A percentile compares a stretch with the other conserved stretches of the same genome.
phyloP scores from a whole-genome alignment of 2,888 invertebrate genomes.

The Glyphotaelius pellucidus region DNA sequence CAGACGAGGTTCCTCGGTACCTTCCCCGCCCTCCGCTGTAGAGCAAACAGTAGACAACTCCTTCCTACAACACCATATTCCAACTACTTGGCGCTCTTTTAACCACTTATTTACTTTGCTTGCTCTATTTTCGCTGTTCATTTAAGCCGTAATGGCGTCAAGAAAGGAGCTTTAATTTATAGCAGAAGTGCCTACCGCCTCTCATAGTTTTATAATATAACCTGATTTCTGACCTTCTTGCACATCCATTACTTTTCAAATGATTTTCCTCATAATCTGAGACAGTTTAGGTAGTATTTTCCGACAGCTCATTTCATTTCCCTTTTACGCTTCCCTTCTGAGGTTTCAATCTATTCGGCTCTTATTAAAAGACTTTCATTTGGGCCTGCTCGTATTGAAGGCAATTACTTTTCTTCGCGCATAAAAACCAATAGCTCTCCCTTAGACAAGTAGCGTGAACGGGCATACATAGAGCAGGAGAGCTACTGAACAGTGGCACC shows the following conservation, averaged over 20 bases:
- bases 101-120: conserved; percentile 28
- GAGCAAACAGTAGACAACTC: neutral
- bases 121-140: conserved; percentile 24
- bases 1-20: conserved; percentile 58
- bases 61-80: conserved; percentile 39
- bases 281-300: neutral
- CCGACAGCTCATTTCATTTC: neutral
- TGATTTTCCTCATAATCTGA: neutral
- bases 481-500: conserved; percentile 39
- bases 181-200: neutral
- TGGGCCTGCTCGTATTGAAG: conserved; percentile 26
- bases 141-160: conserved; percentile 13
- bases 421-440: conserved; percentile 54
- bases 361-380: conserved; percentile 34
- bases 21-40: neutral
- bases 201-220: too few species aligned
- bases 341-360: conserved; percentile 21
- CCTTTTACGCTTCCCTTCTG: conserved; percentile 9
- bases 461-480: conserved; percentile 26
- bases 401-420: conserved; percentile 46
- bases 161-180: neutral
- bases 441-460: conserved; percentile 33
- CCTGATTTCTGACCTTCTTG: neutral
- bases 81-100: conserved; percentile 36
- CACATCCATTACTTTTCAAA: neutral